Percentiles rank a stretch among this genome's conserved stretches.
These are phyloP conservation scores for Andrena praecox DNA, from an alignment of 2,888 invertebrate genomes.

Conservation along the genomic window DNA sequence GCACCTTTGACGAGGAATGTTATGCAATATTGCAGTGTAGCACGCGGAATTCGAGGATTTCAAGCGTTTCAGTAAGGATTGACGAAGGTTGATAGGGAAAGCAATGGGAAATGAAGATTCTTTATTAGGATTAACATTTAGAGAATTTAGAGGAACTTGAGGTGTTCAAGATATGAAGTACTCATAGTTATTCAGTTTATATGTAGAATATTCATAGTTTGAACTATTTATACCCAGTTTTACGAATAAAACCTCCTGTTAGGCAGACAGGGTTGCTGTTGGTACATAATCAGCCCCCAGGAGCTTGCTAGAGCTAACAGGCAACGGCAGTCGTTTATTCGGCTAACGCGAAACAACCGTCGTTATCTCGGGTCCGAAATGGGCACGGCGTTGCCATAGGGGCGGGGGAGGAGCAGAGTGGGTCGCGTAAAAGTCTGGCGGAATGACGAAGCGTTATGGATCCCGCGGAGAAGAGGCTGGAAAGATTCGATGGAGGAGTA, in stretches of 20 bases:
- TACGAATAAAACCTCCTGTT: not conserved
- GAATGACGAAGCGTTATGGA: constrained; percentile 3
- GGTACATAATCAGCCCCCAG: not conserved
- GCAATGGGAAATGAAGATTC: too few relatives aligned
- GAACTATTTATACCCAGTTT: not conserved
- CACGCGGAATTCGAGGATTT: too few relatives aligned
- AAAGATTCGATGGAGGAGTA: constrained; percentile 21
- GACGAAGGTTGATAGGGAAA: too few relatives aligned
- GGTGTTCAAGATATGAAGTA: too few relatives aligned
- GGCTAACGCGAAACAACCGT: constrained; percentile 27
- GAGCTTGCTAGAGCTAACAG: not conserved
- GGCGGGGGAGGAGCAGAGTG: not conserved
- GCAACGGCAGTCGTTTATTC: constrained; percentile 30
- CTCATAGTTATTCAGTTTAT: not conserved
- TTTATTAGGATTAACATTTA: too few relatives aligned
- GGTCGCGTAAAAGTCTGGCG: not conserved
- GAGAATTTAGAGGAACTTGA: too few relatives aligned
- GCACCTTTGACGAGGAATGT: not conserved
- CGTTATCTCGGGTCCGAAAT: constrained; percentile 25
- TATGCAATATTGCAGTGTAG: too few relatives aligned
- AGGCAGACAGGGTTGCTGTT: not conserved
- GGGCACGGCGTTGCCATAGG: constrained; percentile 7
- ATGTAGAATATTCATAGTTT: not conserved
- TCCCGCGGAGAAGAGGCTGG: constrained; percentile 10
- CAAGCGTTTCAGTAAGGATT: too few relatives aligned